Conservation (phyloP, 35 echinoderm and acorn worm genomes). For the Amphiura filiformis region DNA sequence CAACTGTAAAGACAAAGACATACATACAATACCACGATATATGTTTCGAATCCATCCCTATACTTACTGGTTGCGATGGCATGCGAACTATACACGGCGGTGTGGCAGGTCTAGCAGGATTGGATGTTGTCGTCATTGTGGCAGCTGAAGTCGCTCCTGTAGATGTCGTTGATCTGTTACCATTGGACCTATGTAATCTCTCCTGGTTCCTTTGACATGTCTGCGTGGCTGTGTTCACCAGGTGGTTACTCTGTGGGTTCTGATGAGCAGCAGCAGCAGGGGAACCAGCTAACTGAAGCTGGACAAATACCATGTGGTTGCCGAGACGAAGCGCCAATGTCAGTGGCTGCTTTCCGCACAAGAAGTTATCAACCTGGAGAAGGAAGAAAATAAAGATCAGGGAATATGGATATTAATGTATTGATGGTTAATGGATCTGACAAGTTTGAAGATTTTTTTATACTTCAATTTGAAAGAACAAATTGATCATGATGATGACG, state of each 20-base stretch:
- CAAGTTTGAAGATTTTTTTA: not conserved
- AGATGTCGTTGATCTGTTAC: not conserved
- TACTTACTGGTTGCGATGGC: not conserved
- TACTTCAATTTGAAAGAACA: no score
- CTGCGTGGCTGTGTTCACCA: not conserved
- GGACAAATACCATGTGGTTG: constrained; percentile 63
- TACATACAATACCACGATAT: no score
- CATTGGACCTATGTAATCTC: not conserved
- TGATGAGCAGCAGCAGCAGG: constrained; percentile 10
- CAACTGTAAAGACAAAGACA: no score
- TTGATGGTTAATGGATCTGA: not conserved
- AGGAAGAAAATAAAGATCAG: not conserved
- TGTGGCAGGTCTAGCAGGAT: not conserved
- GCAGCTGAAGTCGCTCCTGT: no score
- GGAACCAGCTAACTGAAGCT: constrained; percentile 46
- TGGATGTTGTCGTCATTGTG: not conserved
- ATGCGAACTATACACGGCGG: not conserved
- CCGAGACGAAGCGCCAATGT: constrained; percentile 52
- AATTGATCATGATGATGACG: no score
- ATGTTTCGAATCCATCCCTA: no score
- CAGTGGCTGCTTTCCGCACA: constrained; percentile 50
- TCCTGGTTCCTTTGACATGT: not conserved
- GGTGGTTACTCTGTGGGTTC: not conserved
- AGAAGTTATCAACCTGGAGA: constrained; percentile 47
- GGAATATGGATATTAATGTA: not conserved